Evolutionary conservation across 2,113 vertebrate genomes (phyloP), one percentile per base, ranked within the genome.

Genomic region (Cyanoderma ruficeps): DNA sequence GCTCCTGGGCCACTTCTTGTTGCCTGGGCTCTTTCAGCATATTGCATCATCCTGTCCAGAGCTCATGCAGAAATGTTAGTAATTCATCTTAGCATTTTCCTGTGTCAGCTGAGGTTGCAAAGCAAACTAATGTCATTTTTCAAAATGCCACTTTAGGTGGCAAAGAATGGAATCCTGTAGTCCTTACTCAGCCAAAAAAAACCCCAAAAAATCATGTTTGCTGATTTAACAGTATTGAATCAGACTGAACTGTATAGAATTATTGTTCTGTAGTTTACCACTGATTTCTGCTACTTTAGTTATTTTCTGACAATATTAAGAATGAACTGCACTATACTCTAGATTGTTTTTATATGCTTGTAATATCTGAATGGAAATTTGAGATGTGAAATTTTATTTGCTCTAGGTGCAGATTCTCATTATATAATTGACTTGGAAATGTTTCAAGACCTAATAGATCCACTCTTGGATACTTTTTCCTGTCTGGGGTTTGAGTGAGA

Each of bases 121-220:
- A 89, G 78, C 50, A 64, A 55, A 39, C 93, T 85, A 75, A 75
- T 59, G 68, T 80, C 41, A 42, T 97, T 96, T 96, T 96, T 97
- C 94, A 95, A 97, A 96, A 94, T 90, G 94, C 87, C 85, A 89
- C 41, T 93, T 92, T 44, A 85, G 53, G n/a, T 83, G 83, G 74
- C 79, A 76, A 93, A 89, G 84, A 82, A 46, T 42, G 65, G 87
- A 91, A 79, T 96, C 21, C 74, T 82, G 10, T 71, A 87, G 87
- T 65, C 81, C 69, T 89, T 78, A 77, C 31, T 77, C 69, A 91
- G 74, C 25, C 6, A 77, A 65, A 84, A 16, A 19, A 55, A 16
- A 13, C 15, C 15, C 10, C 16, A 9, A 49, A 41, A 22, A 24
- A 30, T 49, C 4, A 6, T 20, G 7, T 67, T 84, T 68, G 35